Conservation (phyloP, 2,888 invertebrate species). For the Venusia cambrica region DNA sequence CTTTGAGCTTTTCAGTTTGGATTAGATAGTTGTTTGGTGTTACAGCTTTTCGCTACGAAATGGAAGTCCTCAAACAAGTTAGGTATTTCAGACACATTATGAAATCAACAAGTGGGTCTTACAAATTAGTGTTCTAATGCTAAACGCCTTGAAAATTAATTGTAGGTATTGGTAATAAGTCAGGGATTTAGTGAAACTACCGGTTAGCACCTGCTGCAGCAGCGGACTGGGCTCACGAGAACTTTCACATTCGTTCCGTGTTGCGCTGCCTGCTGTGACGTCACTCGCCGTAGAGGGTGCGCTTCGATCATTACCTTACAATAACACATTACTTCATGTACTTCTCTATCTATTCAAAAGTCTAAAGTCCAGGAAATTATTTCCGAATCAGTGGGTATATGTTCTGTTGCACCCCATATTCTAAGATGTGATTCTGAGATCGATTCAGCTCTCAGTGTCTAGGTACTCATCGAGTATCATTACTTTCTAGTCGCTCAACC, state of each 20-base stretch:
- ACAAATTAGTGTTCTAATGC: conserved; percentile 30
- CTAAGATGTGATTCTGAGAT: too few species aligned
- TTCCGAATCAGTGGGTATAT: too few species aligned
- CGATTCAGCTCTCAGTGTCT: too few species aligned
- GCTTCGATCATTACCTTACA: conserved; percentile 3
- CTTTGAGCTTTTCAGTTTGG: conserved; percentile 17
- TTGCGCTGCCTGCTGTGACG: conserved; percentile 67
- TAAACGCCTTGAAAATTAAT: conserved; percentile 30
- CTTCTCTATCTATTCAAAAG: too few species aligned
- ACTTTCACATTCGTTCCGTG: conserved; percentile 76
- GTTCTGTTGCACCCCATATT: too few species aligned
- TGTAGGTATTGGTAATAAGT: conserved; percentile 12
- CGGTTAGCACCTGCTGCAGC: conserved; percentile 62
- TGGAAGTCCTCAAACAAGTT: conserved; percentile 1
- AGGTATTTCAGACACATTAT: conserved; percentile 21
- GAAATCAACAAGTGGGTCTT: conserved; percentile 37
- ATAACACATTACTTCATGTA: conserved; percentile 16
- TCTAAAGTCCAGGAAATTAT: too few species aligned
- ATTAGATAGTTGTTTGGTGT: conserved; percentile 26
- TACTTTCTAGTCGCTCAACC: too few species aligned
- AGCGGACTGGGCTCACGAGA: conserved; percentile 57
- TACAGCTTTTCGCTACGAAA: conserved; percentile 30
- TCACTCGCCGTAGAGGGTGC: conserved; percentile 44
- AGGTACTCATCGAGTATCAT: too few species aligned
- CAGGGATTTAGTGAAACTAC: conserved; percentile 42